Evolutionary conservation across 2,797 vertebrate species (phyloP).

Genomic region (Arremon aurantiirostris): DNA sequence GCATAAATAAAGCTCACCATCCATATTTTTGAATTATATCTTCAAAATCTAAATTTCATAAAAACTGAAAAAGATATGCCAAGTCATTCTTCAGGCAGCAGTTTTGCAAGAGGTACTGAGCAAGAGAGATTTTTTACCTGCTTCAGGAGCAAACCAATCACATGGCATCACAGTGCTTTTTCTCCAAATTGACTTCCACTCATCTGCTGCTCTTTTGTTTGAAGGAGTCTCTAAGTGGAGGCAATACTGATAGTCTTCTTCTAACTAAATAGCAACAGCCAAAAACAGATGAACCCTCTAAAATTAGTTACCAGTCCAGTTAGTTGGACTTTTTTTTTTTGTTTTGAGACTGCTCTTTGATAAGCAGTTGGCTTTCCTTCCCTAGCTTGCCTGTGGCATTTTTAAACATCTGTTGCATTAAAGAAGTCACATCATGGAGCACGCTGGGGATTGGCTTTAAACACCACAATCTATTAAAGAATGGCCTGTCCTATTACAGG

Average conservation of each 20-base stretch:
- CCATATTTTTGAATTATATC: not conserved
- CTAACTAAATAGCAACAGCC: not conserved
- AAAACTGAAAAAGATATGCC: not conserved
- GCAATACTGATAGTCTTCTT: not conserved
- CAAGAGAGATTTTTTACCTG: not conserved
- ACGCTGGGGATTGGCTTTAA: not conserved
- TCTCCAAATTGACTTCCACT: not conserved
- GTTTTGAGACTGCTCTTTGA: not conserved
- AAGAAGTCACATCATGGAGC: not conserved
- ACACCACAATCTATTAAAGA: not conserved
- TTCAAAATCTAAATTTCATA: not conserved
- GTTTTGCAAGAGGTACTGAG: not conserved
- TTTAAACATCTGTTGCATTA: not conserved
- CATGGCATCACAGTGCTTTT: not conserved
- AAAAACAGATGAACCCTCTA: not conserved
- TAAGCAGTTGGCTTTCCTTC: not conserved
- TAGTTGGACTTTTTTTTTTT: not conserved
- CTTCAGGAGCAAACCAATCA: not conserved
- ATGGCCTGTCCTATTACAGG: not conserved
- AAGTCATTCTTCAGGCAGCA: not conserved
- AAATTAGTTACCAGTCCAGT: not conserved
- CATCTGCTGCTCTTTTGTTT: not conserved
- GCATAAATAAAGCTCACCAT: not conserved
- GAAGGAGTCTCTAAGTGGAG: not conserved
- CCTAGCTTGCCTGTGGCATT: not conserved